Evolutionary conservation across 2,113 vertebrate genomes (phyloP), one percentile per base, ranked within the genome.

Genomic region (Pimephales promelas): DNA sequence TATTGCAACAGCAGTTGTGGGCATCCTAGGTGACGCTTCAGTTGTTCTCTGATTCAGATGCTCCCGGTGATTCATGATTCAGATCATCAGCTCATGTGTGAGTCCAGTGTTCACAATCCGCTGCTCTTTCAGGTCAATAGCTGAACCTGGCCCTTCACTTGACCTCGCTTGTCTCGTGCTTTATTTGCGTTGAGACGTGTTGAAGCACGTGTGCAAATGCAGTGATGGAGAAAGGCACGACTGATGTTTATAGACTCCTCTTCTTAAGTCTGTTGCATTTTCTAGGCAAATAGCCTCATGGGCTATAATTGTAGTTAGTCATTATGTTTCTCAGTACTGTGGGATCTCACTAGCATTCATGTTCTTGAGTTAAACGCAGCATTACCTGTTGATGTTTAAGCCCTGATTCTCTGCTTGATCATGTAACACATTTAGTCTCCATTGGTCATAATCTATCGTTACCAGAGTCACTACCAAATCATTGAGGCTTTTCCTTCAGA

Each of bases 261-360:
- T 59, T 88, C 56, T 74, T 61, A 68, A 26, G 26, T 45, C 74
- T 36, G 40, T 84, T 79, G 40, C 28, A 28, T 74, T 70, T 10
- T 28, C 74, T 79, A 79, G 73, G 77, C 45, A 79, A 84, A 79
- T 79, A 84, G 36, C 49, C 7, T 24, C 64, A 18, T 0, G 26
- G 66, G 54, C 16, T 59, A 71, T 73, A 71, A 86, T 68, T 49
- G 78, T 40, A 75, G 73, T 84, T 71, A 52, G 75, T 88, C 74
- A 61, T 68, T 59, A 62, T 73, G 13, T 86, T 78, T 77, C 64
- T 75, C 57, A 9, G 57, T 57, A 8, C 52, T 34, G 40, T n/a
- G 26, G 24, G 36, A 70, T 64, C 71, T 57, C 52, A 36, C 49
- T 6, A 8, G 18, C 20, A 20, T 54, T 54, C 20, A 31, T 76